Evolutionary conservation across 2,888 invertebrate species (phyloP), one percentile per base, ranked within the genome.

Genomic region (Apotomis turbidana): DNA sequence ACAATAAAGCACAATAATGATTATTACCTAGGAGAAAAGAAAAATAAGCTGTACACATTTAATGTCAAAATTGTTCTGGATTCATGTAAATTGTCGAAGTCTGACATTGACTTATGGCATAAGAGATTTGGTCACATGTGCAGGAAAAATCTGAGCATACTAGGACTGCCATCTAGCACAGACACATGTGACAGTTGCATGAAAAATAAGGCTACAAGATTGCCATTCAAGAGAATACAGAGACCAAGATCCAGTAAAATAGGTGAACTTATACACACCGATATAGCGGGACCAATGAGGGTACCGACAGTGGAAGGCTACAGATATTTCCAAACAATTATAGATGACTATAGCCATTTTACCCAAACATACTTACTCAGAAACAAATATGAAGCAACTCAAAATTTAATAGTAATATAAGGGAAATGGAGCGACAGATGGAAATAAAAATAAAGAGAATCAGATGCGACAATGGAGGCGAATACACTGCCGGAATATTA

Each of bases 341-440:
- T 74, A 8, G 74, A 76, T 63, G 76, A 76, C 13, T 76, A 57
- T 54, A 63, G 73, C 0, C 74, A 76, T 62, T 76, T 74, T 46
- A 63, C 52, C n/a, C 58, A 12, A 9, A 61, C 69, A 15, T 73
- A 73, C n/a, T 38, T 75, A 64, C n/a, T 76, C 13, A 66, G 70
- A 64, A 68, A 52, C 1, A 76, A 76, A 72, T 60, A 9, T 51
- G 76, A 77, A 73, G 76, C 75, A n/a, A 74, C 74, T 6, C 49
- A 73, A 13, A 70, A 58, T 10, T 36, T 77, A 8, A 74, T 75
- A 36, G 27, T 71, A 9, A 76, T 61, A 75, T 77, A 5, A 74
- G 55, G 4, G 73, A 55, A 67, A 27, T 76, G 51, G 73, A 76
- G 63, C 67, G 13, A 9, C 57, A 76, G 63, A 74, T 58, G 57